Evolutionary conservation across 2,888 invertebrate genomes (phyloP).

Genomic region (Andricus curvator): DNA sequence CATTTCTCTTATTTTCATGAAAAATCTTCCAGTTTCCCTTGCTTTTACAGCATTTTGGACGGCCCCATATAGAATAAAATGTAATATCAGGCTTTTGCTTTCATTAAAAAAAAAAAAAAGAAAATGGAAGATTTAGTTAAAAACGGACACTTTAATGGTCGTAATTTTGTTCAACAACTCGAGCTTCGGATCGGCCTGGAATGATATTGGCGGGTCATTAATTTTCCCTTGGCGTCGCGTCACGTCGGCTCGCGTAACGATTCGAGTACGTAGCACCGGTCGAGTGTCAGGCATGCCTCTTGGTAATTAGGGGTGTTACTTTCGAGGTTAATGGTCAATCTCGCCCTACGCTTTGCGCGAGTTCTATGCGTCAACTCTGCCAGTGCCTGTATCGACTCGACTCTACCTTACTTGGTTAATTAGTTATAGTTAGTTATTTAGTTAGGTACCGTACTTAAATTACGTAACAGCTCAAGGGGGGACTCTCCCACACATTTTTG

Average conservation of each 20-base stretch:
- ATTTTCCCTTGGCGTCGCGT: constrained; percentile 12
- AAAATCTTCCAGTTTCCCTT: too few relatives aligned
- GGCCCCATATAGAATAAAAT: too few relatives aligned
- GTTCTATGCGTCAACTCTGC: not conserved
- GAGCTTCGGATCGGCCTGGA: constrained; percentile 14
- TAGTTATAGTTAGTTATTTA: constrained; percentile 19
- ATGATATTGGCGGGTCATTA: constrained; percentile 39
- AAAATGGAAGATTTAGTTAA: not conserved
- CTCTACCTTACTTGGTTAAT: constrained; percentile 16
- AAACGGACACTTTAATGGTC: constrained; percentile 15
- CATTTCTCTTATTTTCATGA: too few relatives aligned
- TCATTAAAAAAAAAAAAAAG: not conserved
- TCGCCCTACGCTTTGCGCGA: not conserved
- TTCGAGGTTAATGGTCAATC: constrained; percentile 38
- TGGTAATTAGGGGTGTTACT: constrained; percentile 36
- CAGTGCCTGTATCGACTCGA: constrained; percentile 1
- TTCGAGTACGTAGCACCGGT: constrained; percentile 36
- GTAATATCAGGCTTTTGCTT: not conserved
- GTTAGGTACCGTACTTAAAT: not conserved
- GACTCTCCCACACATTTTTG: too few relatives aligned
- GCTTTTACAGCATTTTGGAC: too few relatives aligned
- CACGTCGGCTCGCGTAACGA: constrained; percentile 19
- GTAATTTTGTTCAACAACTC: constrained; percentile 35
- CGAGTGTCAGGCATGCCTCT: constrained; percentile 38
- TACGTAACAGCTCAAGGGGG: too few relatives aligned